phyloP scores from a whole-genome alignment of 2,888 invertebrate species.

The Blomia tropicalis region DNA sequence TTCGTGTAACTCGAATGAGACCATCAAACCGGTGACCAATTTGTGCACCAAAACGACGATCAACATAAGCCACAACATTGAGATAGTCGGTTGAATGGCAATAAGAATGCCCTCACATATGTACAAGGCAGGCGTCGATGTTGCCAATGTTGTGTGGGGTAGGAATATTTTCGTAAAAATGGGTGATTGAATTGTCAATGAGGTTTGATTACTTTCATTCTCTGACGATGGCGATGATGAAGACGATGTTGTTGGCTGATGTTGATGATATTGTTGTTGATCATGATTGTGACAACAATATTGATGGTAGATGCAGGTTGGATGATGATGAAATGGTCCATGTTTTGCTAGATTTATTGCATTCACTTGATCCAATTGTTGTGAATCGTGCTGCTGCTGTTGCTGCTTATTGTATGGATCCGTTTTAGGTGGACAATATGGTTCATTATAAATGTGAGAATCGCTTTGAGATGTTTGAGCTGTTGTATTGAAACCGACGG shows the following conservation, averaged over 20 bases:
- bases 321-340: neutral
- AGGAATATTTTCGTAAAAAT: conserved; percentile 8
- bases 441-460: neutral
- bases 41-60: conserved; percentile 18
- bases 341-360: neutral
- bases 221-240: neutral
- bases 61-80: conserved; percentile 13
- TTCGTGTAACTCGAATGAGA: conserved; percentile 17
- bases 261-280: neutral
- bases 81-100: conserved; percentile 10
- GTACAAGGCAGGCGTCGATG: conserved; percentile 13
- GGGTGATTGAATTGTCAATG: neutral
- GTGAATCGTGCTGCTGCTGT: neutral
- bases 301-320: neutral
- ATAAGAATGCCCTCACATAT: conserved; percentile 20
- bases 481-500: too few species aligned
- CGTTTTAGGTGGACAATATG: neutral
- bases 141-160: conserved; percentile 14
- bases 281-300: neutral
- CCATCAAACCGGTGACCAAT: conserved; percentile 8
- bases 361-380: neutral
- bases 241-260: neutral
- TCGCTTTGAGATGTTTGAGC: neutral
- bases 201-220: neutral
- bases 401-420: neutral